Base-by-base conservation (phyloP, 2,797 vertebrate species). In the Manis crassicaudata region DNA sequence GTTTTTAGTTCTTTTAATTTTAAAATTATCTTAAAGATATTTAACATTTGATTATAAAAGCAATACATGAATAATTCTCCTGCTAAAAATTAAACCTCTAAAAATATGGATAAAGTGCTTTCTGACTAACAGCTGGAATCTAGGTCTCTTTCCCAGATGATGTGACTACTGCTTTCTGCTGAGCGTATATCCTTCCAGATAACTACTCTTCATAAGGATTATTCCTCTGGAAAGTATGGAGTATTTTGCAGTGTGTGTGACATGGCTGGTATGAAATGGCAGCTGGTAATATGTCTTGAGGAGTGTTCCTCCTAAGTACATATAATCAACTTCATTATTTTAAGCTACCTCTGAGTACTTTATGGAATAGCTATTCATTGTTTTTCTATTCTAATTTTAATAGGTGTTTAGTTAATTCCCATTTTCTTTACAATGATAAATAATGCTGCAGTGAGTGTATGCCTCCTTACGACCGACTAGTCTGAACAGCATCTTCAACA, bases 291-390 rank as follows among this genome's bases (percentile, higher is more conserved):
- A 46, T 46, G 46, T 46, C 46, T 46, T 46, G 46, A 46, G 11
- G 18, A 70, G 20, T 83, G 92, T 94, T 82, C 27, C 65, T 56
- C 54, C 3, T 68, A 79, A 87, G 58, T 76, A 93, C 50, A 50
- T 87, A 70, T 27, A 70, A 79, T 73, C 50, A 81, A 52, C 35
- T 87, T 79, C n/a, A 62, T 75, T 89, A 90, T 82, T 92, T 95
- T 80, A 75, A 95, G 62, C 56, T 84, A 9, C 3, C 92, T 37
- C 37, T 68, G 94, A 88, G 25, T 67, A 90, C 32, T 93, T 84
- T 25, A 17, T 23, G 17, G 37, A 77, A 35, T 32, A 80, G 52
- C 35, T 56, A 25, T 90, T 82, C 46, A 76, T 63, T n/a, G 54
- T 58, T 84, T 88, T 88, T 92, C 46, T 73, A 43, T 62, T 88